A percentile compares a stretch with the other conserved stretches of the same genome.
phyloP scores from a whole-genome alignment of 2,888 invertebrate genomes.

The Lasiommata megera region DNA sequence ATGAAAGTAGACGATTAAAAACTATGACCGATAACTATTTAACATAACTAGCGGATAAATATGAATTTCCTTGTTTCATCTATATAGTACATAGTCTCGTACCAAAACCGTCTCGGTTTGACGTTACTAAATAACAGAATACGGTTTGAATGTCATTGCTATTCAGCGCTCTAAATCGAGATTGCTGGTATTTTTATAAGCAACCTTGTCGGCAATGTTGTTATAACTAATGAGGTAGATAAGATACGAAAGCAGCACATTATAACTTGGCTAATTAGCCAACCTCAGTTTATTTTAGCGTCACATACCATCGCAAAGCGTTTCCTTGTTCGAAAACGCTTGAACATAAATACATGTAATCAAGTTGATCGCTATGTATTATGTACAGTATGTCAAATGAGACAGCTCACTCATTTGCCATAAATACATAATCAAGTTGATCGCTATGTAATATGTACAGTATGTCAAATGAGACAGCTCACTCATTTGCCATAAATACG shows the following conservation, averaged over 20 bases:
- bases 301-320: too few species aligned
- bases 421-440: too few species aligned
- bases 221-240: neutral
- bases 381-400: too few species aligned
- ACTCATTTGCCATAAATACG: too few species aligned
- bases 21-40: neutral
- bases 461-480: too few species aligned
- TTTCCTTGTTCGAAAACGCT: too few species aligned
- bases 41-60: neutral
- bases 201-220: neutral
- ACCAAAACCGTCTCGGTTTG: too few species aligned
- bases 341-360: too few species aligned
- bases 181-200: neutral
- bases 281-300: neutral
- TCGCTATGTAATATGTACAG: too few species aligned
- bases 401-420: too few species aligned
- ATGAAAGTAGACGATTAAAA: neutral
- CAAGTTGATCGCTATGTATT: too few species aligned
- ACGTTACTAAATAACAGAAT: neutral
- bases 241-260: neutral
- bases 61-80: neutral
- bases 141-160: too few species aligned
- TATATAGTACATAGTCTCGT: neutral
- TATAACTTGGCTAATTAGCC: neutral
- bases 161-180: neutral